Base-by-base conservation (phyloP, 2,797 vertebrate genomes). In the Chromis chromis region DNA sequence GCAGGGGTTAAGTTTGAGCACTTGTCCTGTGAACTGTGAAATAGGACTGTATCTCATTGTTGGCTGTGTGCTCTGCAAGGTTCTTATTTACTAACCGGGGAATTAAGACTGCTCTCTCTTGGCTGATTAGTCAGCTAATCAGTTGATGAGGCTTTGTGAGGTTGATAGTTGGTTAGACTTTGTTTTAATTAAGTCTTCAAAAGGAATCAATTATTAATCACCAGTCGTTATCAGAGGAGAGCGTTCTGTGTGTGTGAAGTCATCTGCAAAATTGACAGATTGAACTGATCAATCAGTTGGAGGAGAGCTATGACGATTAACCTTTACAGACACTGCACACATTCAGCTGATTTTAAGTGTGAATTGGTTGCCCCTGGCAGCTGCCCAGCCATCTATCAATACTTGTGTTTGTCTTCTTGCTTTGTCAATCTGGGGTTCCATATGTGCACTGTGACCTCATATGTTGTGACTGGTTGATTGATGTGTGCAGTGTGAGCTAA, bases 1-100 rank as follows among this genome's bases (percentile, higher is more conserved):
- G 39, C 42, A 48, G 24, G 70, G 80, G 78, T 78, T 83, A 68
- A 69, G 25, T 81, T 72, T 69, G 70, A 88, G 60, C 56, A 78
- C 71, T 54, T 67, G 54, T 64, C 40, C 27, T 46, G 31, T 71
- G 70, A 86, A 59, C 73, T 63, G 74, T 77, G 77, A 82, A 81
- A 85, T 74, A 66, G 55, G 58, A 83, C 46, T 6, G 17, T 36
- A 24, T 65, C 57, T 57, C 62, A 42, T 70, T 79, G 71, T 79
- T 81, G 56, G 74, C 55, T 12, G 22, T n/a, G 58, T 11, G 33
- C 21, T 65, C 50, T 22, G 55, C 31, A 21, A 49, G 75, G 72
- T 59, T 83, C 74, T 65, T 24, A 72, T 55, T 87, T 79, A 72
- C 60, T 63, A 66, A 83, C 12, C 17, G 65, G 63, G 64, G 58